Conservation (phyloP, 2,113 vertebrate species). For the Meriones unguiculatus region DNA sequence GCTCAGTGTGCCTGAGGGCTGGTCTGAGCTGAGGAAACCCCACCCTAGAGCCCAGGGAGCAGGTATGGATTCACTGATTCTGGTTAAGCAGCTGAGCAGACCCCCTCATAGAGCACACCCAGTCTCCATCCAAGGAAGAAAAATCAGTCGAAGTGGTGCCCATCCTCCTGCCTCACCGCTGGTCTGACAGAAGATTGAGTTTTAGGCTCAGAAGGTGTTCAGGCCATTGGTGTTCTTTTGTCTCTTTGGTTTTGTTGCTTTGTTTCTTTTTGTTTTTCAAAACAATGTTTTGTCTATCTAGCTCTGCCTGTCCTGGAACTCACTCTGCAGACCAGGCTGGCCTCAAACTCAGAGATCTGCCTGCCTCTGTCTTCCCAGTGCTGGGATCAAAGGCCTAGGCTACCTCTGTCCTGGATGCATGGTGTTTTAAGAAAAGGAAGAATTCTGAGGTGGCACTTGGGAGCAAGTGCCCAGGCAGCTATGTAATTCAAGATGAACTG, state of each 20-base stretch:
- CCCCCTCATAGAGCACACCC: not conserved
- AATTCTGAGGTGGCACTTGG: not conserved
- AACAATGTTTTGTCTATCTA: not conserved
- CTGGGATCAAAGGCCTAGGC: too few relatives aligned
- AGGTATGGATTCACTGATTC: not conserved
- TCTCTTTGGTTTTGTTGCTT: not conserved
- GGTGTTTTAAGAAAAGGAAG: not conserved
- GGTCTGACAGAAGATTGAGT: not conserved
- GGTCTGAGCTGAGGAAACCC: not conserved
- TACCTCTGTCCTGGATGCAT: not conserved
- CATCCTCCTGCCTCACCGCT: not conserved
- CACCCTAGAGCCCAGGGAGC: not conserved
- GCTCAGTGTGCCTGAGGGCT: not conserved
- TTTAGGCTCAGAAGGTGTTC: not conserved
- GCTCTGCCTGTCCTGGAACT: too few relatives aligned
- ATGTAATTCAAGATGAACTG: not conserved
- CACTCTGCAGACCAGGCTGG: too few relatives aligned
- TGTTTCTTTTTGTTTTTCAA: not conserved
- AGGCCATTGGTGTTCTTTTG: not conserved
- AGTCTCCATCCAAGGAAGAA: not conserved
- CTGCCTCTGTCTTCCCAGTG: too few relatives aligned
- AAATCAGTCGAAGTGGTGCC: not conserved
- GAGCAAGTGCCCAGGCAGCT: constrained; percentile 7
- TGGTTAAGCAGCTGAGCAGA: not conserved
- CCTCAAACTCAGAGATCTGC: too few relatives aligned